These are phyloP conservation scores for Orbicella faveolata DNA, from an alignment of 64 coral and sea anemone species.

Conservation along the genomic window DNA sequence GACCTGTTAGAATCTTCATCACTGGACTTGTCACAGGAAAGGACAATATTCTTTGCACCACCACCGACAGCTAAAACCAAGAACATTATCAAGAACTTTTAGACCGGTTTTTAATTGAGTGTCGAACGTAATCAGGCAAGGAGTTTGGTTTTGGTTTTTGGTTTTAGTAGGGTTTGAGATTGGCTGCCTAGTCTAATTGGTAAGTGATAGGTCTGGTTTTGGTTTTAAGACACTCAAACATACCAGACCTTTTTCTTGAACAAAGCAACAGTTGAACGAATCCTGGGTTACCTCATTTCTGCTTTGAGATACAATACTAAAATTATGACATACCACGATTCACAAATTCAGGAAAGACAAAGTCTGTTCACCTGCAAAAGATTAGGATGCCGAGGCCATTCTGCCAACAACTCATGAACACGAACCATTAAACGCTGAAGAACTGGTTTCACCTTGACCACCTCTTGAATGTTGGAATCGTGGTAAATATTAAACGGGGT, in stretches of 20 bases:
- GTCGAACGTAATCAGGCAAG: too few species aligned
- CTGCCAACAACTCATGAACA: slow-evolving; percentile 66
- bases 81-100: not conserved
- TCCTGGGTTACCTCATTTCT: not conserved
- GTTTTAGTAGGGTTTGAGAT: too few species aligned
- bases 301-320: too few species aligned
- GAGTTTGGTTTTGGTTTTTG: too few species aligned
- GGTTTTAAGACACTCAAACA: too few species aligned
- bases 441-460: slow-evolving; percentile 71
- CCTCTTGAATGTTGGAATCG: slow-evolving; percentile 85
- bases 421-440: slow-evolving; percentile 54
- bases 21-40: slow-evolving; percentile 92
- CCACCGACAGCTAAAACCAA: slow-evolving; percentile 61
- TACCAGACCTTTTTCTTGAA: too few species aligned
- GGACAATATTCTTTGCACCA: slow-evolving; percentile 67
- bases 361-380: slow-evolving; percentile 61
- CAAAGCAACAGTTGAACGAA: too few species aligned
- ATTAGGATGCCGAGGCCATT: slow-evolving; percentile 92
- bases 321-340: too few species aligned
- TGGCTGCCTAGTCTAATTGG: too few species aligned
- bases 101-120: too few species aligned
- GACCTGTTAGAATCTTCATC: slow-evolving; percentile 90
- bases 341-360: not conserved
- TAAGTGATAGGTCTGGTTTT: too few species aligned
- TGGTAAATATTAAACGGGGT: slow-evolving; percentile 73